Evolutionary conservation across 2,888 invertebrate species (phyloP).

Genomic region (Liodrosophila aerea): DNA sequence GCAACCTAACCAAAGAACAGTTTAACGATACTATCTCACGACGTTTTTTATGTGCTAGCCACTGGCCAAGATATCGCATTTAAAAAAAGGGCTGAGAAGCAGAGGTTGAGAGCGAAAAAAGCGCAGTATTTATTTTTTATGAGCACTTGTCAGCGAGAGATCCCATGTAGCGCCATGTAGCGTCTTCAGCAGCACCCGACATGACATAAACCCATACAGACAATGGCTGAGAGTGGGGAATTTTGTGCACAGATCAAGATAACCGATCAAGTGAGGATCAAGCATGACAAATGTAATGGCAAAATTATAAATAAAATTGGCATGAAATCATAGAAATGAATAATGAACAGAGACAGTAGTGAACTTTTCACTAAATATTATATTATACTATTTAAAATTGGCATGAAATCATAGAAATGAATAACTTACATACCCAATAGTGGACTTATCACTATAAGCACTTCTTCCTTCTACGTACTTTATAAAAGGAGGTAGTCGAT

Average conservation of each 20-base stretch:
- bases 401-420: too few species aligned
- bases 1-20: conserved; percentile 36
- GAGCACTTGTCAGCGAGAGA: conserved; percentile 69
- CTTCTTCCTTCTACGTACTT: too few species aligned
- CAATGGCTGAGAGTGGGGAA: conserved; percentile 34
- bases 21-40: conserved; percentile 65
- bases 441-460: too few species aligned
- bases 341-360: too few species aligned
- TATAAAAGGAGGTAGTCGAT: too few species aligned
- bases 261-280: neutral
- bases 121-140: conserved; percentile 66
- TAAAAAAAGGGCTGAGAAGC: conserved; percentile 13
- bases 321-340: too few species aligned
- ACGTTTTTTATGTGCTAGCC: conserved; percentile 53
- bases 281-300: neutral
- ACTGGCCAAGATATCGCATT: conserved; percentile 19
- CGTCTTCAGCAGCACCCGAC: conserved; percentile 28
- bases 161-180: conserved; percentile 58
- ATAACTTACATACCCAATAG: too few species aligned
- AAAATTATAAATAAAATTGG: neutral
- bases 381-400: too few species aligned
- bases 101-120: conserved; percentile 57
- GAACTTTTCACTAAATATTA: too few species aligned
- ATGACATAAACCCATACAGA: conserved; percentile 9
- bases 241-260: conserved; percentile 17